These are phyloP conservation scores for Lepetodrilus schrolli DNA, from an alignment of 2,888 invertebrate genomes.

Conservation along the genomic window DNA sequence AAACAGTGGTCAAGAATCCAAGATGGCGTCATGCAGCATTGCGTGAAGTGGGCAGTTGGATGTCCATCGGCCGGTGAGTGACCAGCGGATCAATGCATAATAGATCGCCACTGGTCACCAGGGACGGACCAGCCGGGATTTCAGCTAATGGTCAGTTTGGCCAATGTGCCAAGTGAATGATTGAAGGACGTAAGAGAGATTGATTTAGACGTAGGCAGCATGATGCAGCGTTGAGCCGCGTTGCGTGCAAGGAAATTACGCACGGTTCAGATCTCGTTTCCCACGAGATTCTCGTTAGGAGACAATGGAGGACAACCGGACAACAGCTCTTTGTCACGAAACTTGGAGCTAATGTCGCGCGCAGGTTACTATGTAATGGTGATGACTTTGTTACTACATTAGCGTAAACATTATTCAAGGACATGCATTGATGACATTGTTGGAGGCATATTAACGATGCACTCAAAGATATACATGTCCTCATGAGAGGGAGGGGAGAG, in stretches of 20 bases:
- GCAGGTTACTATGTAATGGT: constrained; percentile 1
- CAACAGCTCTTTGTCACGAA: neutral
- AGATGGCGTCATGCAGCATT: constrained; percentile 11
- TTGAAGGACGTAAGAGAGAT: constrained; percentile 13
- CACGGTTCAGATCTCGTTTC: neutral
- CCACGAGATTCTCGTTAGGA: neutral
- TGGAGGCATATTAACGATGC: no score
- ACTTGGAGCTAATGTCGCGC: neutral
- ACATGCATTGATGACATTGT: neutral
- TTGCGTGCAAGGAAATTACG: neutral
- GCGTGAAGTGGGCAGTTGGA: constrained; percentile 1
- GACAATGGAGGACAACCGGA: neutral
- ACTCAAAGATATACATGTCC: no score
- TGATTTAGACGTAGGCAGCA: neutral
- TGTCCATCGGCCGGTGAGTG: neutral
- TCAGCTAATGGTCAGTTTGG: constrained; percentile 10
- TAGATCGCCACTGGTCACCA: constrained; percentile 15
- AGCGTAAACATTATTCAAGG: constrained; percentile 9
- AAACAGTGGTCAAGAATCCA: constrained; percentile 3
- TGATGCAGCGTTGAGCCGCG: neutral
- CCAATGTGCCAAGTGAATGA: constrained; percentile 19
- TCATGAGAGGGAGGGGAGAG: no score
- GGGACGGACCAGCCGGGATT: neutral
- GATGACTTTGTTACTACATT: neutral
- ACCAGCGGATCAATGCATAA: constrained; percentile 18